Base-by-base conservation (phyloP, 2,797 vertebrate genomes). In the Parambassis ranga region DNA sequence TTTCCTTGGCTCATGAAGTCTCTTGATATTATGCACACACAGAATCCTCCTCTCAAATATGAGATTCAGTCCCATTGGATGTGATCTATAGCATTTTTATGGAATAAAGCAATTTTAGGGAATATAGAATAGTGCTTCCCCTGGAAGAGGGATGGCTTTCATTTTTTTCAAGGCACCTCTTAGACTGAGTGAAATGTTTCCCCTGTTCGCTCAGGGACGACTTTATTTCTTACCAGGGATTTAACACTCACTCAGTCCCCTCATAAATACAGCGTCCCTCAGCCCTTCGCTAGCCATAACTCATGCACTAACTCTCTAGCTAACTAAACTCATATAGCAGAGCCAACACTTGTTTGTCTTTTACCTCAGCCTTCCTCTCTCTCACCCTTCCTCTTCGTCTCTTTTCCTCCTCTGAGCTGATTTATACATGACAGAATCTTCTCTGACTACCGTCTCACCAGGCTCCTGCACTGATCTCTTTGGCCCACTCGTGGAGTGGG, bases 221-320 rank as follows among this genome's bases (percentile, higher is more conserved):
- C 94, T 98, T 98, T 98, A 98, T 98, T 96, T 97, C 96, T 95
- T 96, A 96, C 94, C 93, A 94, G 96, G 95, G 96, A 98, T 96
- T 96, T 97, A 96, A 95, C 94, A 95, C 94, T 94, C 93, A 94
- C 94, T 96, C 93, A 94, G 95, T 95, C 93, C 94, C 94, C 93
- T 93, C 94, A 97, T 98, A 98, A 98, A 98, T 96, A 98, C 95
- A 96, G 92, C 90, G 89, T 92, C 92, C 92, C 94, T 90, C 63
- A 94, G 93, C 93, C 92, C 89, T 90, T 90, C 86, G 90, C 91
- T 88, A 87, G 87, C 92, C 91, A 94, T 98, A 95, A 96, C 90
- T 98, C 95, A 96, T 90, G 65, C 85, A 58, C 85, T 90, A 92
- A 93, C 90, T 91, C 91, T 90, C 87, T 65, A 84, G 83, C 91